These are phyloP conservation scores for Saccopteryx bilineata DNA, from an alignment of 2,113 vertebrate genomes.

Conservation along the genomic window DNA sequence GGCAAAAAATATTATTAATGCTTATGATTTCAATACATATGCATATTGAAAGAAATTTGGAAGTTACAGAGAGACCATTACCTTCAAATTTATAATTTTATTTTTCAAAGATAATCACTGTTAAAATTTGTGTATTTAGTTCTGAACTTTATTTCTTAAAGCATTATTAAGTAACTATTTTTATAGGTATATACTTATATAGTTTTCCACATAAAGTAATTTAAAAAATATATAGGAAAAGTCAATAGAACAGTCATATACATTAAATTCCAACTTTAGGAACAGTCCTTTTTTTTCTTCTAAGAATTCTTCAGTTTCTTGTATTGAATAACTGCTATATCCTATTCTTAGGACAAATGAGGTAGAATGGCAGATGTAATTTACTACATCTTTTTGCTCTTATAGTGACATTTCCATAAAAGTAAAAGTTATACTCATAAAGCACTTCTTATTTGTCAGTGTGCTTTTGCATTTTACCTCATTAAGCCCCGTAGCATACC, in stretches of 20 bases:
- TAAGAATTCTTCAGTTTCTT: background rate
- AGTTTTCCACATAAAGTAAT: background rate
- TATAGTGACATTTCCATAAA: background rate
- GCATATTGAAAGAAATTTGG: background rate
- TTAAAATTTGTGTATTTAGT: constrained; percentile 27
- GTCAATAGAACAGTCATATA: background rate
- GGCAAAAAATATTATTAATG: background rate
- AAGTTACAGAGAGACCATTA: background rate
- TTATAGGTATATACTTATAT: background rate
- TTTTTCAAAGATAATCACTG: background rate
- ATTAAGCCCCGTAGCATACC: background rate
- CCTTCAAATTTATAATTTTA: background rate
- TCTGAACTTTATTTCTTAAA: background rate
- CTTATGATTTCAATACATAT: background rate
- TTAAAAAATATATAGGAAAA: background rate
- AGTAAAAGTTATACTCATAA: background rate
- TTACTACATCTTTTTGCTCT: constrained; percentile 16
- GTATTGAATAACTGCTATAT: background rate
- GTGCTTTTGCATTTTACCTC: background rate
- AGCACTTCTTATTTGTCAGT: background rate
- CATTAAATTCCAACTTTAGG: constrained; percentile 6
- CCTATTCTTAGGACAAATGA: background rate
- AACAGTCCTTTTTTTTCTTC: background rate
- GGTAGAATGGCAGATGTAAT: background rate
- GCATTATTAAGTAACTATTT: background rate